These are phyloP conservation scores for Pipistrellus kuhlii DNA, from an alignment of 2,797 vertebrate genomes.

Conservation along the genomic window DNA sequence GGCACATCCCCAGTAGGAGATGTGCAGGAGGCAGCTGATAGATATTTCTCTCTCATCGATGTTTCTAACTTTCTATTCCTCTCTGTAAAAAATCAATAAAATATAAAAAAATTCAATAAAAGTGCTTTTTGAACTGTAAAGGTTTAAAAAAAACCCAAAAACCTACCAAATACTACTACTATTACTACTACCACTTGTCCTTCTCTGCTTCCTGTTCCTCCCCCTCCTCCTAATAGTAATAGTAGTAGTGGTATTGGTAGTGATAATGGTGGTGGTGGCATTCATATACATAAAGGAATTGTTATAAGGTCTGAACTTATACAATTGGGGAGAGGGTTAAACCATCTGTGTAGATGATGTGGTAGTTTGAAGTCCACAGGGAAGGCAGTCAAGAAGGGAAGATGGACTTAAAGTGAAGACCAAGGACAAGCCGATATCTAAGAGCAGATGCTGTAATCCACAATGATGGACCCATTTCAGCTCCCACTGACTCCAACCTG, in stretches of 20 bases:
- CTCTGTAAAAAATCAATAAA: too few relatives aligned
- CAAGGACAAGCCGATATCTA: background rate
- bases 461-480: background rate
- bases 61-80: too few relatives aligned
- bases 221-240: background rate
- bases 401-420: background rate
- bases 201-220: background rate
- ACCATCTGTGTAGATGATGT: background rate
- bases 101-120: background rate
- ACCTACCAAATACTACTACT: background rate
- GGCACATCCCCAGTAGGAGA: too few relatives aligned
- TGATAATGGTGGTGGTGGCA: background rate
- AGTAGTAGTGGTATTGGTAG: background rate
- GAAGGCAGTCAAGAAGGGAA: background rate
- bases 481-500: background rate
- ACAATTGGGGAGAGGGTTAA: background rate
- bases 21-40: too few relatives aligned
- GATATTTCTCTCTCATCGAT: too few relatives aligned
- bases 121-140: background rate
- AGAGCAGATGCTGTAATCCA: background rate
- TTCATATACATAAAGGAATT: background rate
- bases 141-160: background rate
- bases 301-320: background rate
- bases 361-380: constrained; percentile 15
- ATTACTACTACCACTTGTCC: background rate